A percentile compares a stretch with the other conserved stretches of the same genome.
Conservation (phyloP, 2,113 vertebrate species). For the Tor tambroides region DNA sequence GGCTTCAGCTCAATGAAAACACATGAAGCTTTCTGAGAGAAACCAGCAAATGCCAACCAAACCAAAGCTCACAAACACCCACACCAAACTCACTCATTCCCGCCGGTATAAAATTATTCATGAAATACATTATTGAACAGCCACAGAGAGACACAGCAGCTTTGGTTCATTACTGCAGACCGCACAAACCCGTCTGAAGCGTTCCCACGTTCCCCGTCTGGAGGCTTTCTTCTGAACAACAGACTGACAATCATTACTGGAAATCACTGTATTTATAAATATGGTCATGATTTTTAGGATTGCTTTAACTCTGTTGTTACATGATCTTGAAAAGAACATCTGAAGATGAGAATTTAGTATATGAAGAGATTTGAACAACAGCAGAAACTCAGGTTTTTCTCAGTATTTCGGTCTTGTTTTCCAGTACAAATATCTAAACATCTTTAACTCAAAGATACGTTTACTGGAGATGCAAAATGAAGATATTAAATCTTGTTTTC, state of each 20-base stretch:
- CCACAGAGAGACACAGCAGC: background rate
- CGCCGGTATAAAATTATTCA: constrained; percentile 60
- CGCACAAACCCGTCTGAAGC: constrained; percentile 65
- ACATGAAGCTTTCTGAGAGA: background rate
- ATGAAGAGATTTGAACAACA: too few species aligned
- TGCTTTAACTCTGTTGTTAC: too few species aligned
- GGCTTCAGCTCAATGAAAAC: background rate
- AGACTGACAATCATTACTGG: background rate
- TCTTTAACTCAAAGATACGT: too few species aligned
- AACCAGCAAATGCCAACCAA: background rate
- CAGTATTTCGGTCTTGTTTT: background rate
- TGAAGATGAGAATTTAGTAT: background rate
- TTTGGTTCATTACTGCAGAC: constrained; percentile 66
- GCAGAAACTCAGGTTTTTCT: background rate
- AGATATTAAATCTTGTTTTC: too few species aligned
- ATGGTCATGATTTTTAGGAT: too few species aligned
- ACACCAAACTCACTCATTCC: constrained; percentile 19
- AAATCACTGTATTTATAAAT: background rate
- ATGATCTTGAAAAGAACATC: too few species aligned
- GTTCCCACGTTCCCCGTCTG: constrained; percentile 62
- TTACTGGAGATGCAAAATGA: too few species aligned
- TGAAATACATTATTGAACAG: constrained; percentile 58
- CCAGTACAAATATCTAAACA: too few species aligned
- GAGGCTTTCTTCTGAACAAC: too few species aligned
- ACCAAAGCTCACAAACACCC: constrained; percentile 10